Evolutionary conservation across 2,888 invertebrate species (phyloP).

Genomic region (Dastarcus helophoroides): DNA sequence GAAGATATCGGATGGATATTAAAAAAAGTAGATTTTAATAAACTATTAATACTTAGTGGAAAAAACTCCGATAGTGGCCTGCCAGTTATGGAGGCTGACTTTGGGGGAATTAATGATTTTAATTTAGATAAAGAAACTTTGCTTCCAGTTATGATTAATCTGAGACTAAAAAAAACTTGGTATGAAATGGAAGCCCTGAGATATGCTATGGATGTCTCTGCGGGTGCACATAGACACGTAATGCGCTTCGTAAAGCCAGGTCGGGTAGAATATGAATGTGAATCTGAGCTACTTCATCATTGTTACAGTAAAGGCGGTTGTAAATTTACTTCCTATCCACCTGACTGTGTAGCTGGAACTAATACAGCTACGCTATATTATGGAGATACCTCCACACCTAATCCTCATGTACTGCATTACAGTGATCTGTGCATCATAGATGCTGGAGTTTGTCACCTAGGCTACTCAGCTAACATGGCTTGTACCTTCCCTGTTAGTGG

Average conservation of each 20-base stretch:
- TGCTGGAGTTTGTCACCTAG: constrained; percentile 1
- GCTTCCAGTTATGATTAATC: constrained; percentile 1
- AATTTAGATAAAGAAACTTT: not conserved
- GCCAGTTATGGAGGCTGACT: not conserved
- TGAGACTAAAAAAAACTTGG: constrained; percentile 1
- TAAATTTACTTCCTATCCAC: not conserved
- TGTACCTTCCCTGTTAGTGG: constrained; percentile 3
- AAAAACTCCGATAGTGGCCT: not conserved
- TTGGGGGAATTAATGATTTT: not conserved
- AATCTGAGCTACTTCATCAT: constrained; percentile 2
- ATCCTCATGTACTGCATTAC: not conserved
- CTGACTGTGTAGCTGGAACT: not conserved
- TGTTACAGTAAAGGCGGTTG: constrained; percentile 2
- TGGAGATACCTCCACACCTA: not conserved
- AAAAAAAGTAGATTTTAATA: no score
- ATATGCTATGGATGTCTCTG: constrained; percentile 1
- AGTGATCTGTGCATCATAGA: not conserved
- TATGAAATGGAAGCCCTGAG: constrained; percentile 2
- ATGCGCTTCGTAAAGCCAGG: constrained; percentile 2
- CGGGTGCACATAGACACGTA: not conserved
- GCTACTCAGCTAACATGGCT: constrained; percentile 1
- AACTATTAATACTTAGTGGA: constrained; percentile 1
- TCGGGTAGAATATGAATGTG: not conserved
- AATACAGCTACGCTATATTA: constrained; percentile 1
- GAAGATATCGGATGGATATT: no score